phyloP scores from a whole-genome alignment of 2,888 invertebrate species.

The Molorchus minor region DNA sequence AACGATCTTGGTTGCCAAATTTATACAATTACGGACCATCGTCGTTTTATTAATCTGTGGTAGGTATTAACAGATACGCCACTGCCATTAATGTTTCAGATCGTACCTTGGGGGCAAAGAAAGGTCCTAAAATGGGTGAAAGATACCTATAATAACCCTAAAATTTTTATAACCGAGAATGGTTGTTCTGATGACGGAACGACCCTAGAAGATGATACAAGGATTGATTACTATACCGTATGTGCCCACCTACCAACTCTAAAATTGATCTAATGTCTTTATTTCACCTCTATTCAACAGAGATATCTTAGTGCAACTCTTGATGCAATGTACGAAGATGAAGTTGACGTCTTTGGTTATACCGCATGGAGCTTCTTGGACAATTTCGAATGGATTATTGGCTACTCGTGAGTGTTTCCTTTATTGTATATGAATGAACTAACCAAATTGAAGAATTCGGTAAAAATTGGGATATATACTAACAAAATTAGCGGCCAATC shows the following conservation, averaged over 20 bases:
- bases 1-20: too few relatives aligned
- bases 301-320: slow-evolving; percentile 61
- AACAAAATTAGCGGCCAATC: too few relatives aligned
- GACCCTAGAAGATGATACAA: slow-evolving; percentile 8
- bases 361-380: slow-evolving; percentile 51
- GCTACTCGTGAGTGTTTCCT: slow-evolving; percentile 40
- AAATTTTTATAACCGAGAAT: slow-evolving; percentile 70
- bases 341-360: slow-evolving; percentile 59
- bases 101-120: slow-evolving; percentile 73
- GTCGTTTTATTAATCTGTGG: neutral
- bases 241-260: neutral
- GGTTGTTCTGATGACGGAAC: slow-evolving; percentile 64
- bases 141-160: slow-evolving; percentile 67
- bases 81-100: slow-evolving; percentile 2
- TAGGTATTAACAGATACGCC: neutral
- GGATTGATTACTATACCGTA: slow-evolving; percentile 16
- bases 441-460: too few relatives aligned
- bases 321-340: slow-evolving; percentile 55
- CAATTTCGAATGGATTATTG: slow-evolving; percentile 62
- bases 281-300: too few relatives aligned
- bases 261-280: neutral
- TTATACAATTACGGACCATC: too few relatives aligned
- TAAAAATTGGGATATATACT: too few relatives aligned
- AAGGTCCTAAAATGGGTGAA: slow-evolving; percentile 71
- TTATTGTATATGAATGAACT: too few relatives aligned